These are phyloP conservation scores for Hypsibius dujardini DNA, from an alignment of 1,140 invertebrate genomes.

Conservation along the genomic window DNA sequence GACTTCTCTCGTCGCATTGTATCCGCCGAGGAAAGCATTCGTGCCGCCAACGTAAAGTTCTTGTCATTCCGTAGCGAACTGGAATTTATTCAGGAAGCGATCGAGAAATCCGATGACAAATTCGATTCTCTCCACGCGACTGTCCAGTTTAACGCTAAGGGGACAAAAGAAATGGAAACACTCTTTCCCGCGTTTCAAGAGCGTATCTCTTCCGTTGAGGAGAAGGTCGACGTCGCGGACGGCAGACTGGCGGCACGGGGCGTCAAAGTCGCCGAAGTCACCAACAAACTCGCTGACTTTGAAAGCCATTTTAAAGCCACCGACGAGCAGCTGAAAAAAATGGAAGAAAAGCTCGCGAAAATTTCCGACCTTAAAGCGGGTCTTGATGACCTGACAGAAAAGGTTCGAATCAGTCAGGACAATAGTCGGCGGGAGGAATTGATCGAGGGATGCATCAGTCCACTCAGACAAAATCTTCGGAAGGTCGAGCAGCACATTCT, in stretches of 20 bases:
- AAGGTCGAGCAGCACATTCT: background rate
- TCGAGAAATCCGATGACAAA: background rate
- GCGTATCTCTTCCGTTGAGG: background rate
- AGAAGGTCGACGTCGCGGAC: background rate
- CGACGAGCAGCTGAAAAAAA: background rate
- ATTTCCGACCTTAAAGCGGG: background rate
- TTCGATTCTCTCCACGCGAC: background rate
- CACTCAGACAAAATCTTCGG: background rate
- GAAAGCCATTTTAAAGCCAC: background rate
- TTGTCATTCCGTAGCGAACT: background rate
- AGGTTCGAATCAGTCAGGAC: background rate
- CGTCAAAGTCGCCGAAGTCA: conserved; percentile 4
- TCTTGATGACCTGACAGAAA: background rate
- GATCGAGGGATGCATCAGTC: background rate
- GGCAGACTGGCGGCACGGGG: background rate
- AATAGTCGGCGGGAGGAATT: background rate
- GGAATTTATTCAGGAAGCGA: background rate
- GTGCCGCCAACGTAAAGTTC: background rate
- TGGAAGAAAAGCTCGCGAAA: background rate
- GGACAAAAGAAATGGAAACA: background rate
- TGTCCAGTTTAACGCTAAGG: background rate
- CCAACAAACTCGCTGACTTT: background rate
- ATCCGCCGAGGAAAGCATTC: background rate
- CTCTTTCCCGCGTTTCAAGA: background rate
- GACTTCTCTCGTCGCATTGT: background rate